Evolutionary conservation across 2,797 vertebrate species (phyloP).

Genomic region (Ctenochaetus hawaiiensis): DNA sequence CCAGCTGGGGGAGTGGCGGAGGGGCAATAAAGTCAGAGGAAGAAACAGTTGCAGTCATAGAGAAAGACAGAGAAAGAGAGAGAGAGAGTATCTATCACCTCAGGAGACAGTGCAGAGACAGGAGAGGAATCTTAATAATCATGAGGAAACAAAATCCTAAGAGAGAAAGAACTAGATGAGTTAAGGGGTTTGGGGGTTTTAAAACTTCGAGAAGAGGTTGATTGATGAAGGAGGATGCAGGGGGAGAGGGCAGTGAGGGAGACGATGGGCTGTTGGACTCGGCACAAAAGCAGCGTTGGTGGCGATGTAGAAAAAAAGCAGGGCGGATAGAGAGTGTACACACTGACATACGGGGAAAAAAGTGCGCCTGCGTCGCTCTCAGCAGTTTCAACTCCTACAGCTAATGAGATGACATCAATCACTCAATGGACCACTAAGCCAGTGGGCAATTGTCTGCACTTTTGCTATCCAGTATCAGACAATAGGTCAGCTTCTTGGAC

Average conservation of each 20-base stretch:
- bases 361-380: slow-evolving; percentile 47
- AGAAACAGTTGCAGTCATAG: slow-evolving; percentile 31
- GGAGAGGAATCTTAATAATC: slow-evolving; percentile 77
- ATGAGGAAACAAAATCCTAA: slow-evolving; percentile 60
- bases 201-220: slow-evolving; percentile 66
- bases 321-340: slow-evolving; percentile 23
- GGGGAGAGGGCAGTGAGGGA: slow-evolving; percentile 49
- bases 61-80: not conserved
- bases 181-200: slow-evolving; percentile 76
- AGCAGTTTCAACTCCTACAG: slow-evolving; percentile 47
- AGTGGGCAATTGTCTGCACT: slow-evolving; percentile 65
- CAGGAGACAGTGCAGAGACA: slow-evolving; percentile 55
- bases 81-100: slow-evolving; percentile 54
- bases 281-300: slow-evolving; percentile 34
- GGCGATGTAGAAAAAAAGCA: slow-evolving; percentile 31
- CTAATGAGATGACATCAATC: slow-evolving; percentile 81
- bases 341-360: slow-evolving; percentile 37
- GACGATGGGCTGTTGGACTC: slow-evolving; percentile 30
- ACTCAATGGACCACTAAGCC: slow-evolving; percentile 58
- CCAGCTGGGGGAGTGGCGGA: slow-evolving; percentile 29
- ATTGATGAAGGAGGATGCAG: slow-evolving; percentile 70
- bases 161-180: slow-evolving; percentile 74
- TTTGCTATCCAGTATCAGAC: slow-evolving; percentile 63
- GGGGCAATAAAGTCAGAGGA: slow-evolving; percentile 28
- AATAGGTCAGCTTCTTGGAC: slow-evolving; percentile 67